Conservation (phyloP, 2,888 invertebrate species). For the Cyclophora albipunctata region DNA sequence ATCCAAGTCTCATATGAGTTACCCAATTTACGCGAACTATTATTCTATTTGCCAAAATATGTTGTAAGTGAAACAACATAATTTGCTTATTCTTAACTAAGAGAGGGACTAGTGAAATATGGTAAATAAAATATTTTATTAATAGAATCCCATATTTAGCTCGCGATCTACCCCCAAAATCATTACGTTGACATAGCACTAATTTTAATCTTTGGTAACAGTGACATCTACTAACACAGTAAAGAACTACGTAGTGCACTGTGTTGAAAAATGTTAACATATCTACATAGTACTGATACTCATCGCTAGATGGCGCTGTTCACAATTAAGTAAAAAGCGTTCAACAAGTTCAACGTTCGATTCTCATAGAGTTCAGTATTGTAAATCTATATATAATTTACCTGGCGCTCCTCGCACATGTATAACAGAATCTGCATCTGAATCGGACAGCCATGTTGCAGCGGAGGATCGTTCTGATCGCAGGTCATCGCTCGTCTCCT, state of each 20-base stretch:
- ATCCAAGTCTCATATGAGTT: constrained; percentile 43
- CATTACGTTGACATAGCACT: too few relatives aligned
- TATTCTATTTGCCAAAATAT: constrained; percentile 24
- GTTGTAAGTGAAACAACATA: constrained; percentile 7
- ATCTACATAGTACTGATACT: constrained; percentile 22
- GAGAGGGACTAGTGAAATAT: background rate
- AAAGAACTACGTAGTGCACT: background rate
- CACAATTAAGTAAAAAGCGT: background rate
- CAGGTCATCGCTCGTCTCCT: constrained; percentile 91
- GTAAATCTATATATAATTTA: constrained; percentile 16
- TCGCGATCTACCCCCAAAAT: background rate
- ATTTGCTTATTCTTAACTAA: constrained; percentile 6
- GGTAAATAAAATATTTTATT: background rate
- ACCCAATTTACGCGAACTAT: constrained; percentile 20
- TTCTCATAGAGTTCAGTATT: background rate
- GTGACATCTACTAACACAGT: constrained; percentile 27
- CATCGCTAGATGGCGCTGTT: constrained; percentile 45
- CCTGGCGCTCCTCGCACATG: constrained; percentile 75
- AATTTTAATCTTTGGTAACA: constrained; percentile 1
- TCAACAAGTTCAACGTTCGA: too few relatives aligned
- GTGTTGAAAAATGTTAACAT: background rate
- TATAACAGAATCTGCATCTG: constrained; percentile 89
- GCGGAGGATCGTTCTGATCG: constrained; percentile 82
- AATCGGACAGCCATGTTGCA: constrained; percentile 80
- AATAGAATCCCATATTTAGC: background rate